Evolutionary conservation across 2,797 vertebrate species (phyloP), one percentile per base, ranked within the genome.

Genomic region (Prionace glauca): DNA sequence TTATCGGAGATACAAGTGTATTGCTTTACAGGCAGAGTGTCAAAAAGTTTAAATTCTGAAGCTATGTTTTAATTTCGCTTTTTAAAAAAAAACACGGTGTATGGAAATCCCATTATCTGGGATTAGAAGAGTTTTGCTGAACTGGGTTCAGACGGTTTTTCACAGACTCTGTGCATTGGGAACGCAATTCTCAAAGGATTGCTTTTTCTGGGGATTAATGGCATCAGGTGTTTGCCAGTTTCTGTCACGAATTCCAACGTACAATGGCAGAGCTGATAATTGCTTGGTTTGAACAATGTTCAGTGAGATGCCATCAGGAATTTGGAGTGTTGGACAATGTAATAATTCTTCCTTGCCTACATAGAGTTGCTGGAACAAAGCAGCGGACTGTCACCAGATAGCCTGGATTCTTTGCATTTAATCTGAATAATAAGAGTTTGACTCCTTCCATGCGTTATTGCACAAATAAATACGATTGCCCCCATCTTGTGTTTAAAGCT

Each of bases 171-270:
- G 71, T 20, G 71, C 32, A 29, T 77, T 56, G n/a, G 69, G 72
- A 4, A 95, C 50, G 71, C 50, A 95, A 95, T 95, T 74, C 41
- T 26, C 72, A n/a, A 77, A 74, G 45, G 71, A 95, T 95, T 95
- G 67, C 71, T 95, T 56, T 62, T 88, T 69, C 41, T 18, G 29
- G 20, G 45, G 69, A 94, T 74, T 74, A 94, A 41, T 14, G 69
- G 29, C 93, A 74, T 71, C 69, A 74, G 26, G 4, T 9, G 11
- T 74, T 74, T 95, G 71, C 41, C 18, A 77, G 41, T 71, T 74
- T 74, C 45, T 95, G 93, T 95, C 77, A 24, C 77, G 93, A 56
- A 95, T 56, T 14, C 71, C 14, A 45, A 74, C 56, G 50, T 77
- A 95, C 71, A 77, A 77, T 71, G 77, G 71, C 41, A 32, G 69